Conservation (phyloP, 2,888 invertebrate genomes). For the Hypomecis punctinalis region DNA sequence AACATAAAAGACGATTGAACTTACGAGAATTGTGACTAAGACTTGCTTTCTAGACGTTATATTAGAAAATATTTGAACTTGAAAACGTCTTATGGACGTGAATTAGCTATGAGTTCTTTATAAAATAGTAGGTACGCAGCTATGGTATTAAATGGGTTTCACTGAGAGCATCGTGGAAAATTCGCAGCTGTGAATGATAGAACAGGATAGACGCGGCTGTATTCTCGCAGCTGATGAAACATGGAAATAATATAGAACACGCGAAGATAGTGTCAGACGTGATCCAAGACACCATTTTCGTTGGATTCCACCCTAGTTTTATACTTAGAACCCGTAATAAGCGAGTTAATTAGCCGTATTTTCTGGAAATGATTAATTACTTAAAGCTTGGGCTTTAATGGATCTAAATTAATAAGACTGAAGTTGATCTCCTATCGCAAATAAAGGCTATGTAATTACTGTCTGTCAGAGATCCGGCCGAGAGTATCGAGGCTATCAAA, state of each 20-base stretch:
- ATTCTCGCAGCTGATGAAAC: slow-evolving; percentile 16
- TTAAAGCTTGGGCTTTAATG: not conserved
- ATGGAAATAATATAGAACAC: slow-evolving; percentile 14
- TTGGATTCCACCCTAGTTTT: not conserved
- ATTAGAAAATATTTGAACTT: not conserved
- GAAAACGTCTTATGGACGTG: not conserved
- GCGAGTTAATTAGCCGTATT: slow-evolving; percentile 1
- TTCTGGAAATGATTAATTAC: not conserved
- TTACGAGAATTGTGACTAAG: not conserved
- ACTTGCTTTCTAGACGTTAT: too few species aligned
- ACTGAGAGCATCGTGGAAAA: slow-evolving; percentile 15
- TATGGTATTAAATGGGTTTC: slow-evolving; percentile 14
- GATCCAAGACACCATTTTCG: slow-evolving; percentile 1
- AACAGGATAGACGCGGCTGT: slow-evolving; percentile 6
- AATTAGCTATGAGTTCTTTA: not conserved
- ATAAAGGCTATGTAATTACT: slow-evolving; percentile 3
- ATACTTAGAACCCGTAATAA: not conserved
- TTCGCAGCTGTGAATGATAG: slow-evolving; percentile 23
- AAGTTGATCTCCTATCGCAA: not conserved
- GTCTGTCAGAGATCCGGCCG: slow-evolving; percentile 6
- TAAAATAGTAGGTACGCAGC: slow-evolving; percentile 6
- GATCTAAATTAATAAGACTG: not conserved
- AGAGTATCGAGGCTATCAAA: slow-evolving; percentile 1
- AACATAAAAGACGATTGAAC: not conserved
- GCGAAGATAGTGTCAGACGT: slow-evolving; percentile 9